phyloP scores from a whole-genome alignment of 2,888 invertebrate species.

The Peribatodes rhomboidaria region DNA sequence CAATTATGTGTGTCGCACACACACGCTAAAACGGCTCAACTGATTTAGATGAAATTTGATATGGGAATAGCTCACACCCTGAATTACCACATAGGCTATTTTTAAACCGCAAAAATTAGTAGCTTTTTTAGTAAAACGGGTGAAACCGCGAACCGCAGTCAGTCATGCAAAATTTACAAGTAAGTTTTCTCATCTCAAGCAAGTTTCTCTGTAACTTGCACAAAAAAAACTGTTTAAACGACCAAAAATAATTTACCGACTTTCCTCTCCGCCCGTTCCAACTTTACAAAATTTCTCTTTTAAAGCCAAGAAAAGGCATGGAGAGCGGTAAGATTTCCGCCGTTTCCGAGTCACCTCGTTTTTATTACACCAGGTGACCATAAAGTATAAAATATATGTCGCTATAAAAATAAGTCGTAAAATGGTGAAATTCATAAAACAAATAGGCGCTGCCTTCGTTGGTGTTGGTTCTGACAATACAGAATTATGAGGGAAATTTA shows the following conservation, averaged over 20 bases:
- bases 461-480: constrained; percentile 43
- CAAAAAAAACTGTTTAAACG: not conserved
- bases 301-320: constrained; percentile 42
- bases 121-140: too few species aligned
- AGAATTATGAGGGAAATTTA: constrained; percentile 45
- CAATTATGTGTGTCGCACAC: too few species aligned
- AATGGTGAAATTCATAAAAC: constrained; percentile 67
- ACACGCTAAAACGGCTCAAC: too few species aligned
- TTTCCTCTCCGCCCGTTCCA: not conserved
- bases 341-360: constrained; percentile 53
- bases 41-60: too few species aligned
- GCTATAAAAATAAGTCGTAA: constrained; percentile 70
- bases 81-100: too few species aligned
- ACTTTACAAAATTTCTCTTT: constrained; percentile 36
- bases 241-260: constrained; percentile 14
- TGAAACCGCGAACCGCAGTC: too few species aligned
- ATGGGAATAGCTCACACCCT: too few species aligned
- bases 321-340: constrained; percentile 45
- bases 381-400: constrained; percentile 71
- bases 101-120: too few species aligned
- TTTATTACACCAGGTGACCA: constrained; percentile 62
- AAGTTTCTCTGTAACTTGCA: constrained; percentile 3
- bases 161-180: not conserved
- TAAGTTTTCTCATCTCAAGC: not conserved
- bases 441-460: constrained; percentile 50